phyloP scores from a whole-genome alignment of 2,113 vertebrate species.

The Chroicocephalus ridibundus region DNA sequence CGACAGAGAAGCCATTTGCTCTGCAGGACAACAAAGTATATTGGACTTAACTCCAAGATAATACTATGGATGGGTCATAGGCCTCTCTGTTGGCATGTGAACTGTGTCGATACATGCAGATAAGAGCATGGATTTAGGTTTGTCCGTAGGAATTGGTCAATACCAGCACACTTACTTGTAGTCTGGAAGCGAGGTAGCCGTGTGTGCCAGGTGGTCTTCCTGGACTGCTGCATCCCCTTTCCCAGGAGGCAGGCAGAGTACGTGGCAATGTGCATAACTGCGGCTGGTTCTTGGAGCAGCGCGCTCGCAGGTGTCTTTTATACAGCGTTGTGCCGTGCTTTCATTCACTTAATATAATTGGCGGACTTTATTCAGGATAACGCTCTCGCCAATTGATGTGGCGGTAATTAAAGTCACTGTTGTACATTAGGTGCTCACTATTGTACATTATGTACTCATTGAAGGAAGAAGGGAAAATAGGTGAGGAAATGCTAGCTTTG shows the following conservation, averaged over 20 bases:
- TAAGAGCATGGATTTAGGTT: background rate
- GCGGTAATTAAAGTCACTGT: conserved; percentile 1
- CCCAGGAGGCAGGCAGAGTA: background rate
- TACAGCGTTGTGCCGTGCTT: accelerated
- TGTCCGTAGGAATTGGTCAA: background rate
- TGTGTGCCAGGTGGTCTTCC: background rate
- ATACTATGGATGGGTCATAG: background rate
- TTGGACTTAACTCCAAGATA: background rate
- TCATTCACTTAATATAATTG: background rate
- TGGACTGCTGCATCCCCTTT: background rate
- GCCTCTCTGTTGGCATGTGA: background rate
- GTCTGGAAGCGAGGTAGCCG: background rate
- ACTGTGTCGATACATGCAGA: background rate
- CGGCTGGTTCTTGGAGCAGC: background rate
- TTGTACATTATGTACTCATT: background rate
- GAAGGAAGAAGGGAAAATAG: background rate
- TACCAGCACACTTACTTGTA: background rate
- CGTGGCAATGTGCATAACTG: accelerated
- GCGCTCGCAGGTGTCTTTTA: background rate
- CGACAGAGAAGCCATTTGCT: background rate
- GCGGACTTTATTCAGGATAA: background rate
- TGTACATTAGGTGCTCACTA: background rate
- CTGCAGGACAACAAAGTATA: accelerated
- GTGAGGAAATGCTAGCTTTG: conserved; percentile 21
- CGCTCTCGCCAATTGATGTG: background rate